Percentiles rank a stretch among this genome's conserved stretches.
phyloP scores from a whole-genome alignment of 2,888 invertebrate genomes.

The Cryptocheilus praepositus region DNA sequence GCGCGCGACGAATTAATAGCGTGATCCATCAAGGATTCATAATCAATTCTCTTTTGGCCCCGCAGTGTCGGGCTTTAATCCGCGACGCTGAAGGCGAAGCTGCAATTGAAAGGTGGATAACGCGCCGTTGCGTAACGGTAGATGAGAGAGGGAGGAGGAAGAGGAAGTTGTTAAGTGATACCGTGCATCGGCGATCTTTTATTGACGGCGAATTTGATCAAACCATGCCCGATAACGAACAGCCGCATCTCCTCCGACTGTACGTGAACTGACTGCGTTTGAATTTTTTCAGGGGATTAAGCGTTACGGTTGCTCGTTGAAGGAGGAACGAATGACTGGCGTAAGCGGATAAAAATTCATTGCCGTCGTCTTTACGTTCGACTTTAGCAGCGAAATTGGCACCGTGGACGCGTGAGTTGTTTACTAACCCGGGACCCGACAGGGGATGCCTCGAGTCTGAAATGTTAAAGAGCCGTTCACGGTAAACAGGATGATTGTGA shows the following conservation, averaged over 20 bases:
- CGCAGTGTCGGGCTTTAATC: too few species aligned
- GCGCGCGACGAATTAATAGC: not conserved
- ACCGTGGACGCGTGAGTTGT: constrained; percentile 51
- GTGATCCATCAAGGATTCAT: too few species aligned
- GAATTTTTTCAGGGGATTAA: constrained; percentile 39
- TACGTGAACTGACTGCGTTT: constrained; percentile 7
- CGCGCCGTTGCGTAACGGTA: too few species aligned
- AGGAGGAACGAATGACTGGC: constrained; percentile 40
- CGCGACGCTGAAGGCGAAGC: too few species aligned
- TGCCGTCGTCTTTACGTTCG: constrained; percentile 37
- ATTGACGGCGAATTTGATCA: too few species aligned
- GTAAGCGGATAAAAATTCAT: constrained; percentile 53
- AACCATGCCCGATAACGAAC: too few species aligned
- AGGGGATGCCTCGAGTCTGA: not conserved
- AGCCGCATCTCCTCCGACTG: not conserved
- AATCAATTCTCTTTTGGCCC: too few species aligned
- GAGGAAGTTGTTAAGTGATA: too few species aligned
- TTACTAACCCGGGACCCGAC: constrained; percentile 47
- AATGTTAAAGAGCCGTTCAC: constrained; percentile 25
- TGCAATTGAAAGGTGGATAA: too few species aligned
- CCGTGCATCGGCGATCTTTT: too few species aligned
- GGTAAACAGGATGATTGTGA: constrained; percentile 13
- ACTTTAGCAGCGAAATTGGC: constrained; percentile 53
- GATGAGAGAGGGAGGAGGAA: too few species aligned
- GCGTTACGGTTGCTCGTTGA: constrained; percentile 37